These are phyloP conservation scores for Lordiphosa clarofinis DNA, from an alignment of 1,140 invertebrate genomes.

Conservation along the genomic window DNA sequence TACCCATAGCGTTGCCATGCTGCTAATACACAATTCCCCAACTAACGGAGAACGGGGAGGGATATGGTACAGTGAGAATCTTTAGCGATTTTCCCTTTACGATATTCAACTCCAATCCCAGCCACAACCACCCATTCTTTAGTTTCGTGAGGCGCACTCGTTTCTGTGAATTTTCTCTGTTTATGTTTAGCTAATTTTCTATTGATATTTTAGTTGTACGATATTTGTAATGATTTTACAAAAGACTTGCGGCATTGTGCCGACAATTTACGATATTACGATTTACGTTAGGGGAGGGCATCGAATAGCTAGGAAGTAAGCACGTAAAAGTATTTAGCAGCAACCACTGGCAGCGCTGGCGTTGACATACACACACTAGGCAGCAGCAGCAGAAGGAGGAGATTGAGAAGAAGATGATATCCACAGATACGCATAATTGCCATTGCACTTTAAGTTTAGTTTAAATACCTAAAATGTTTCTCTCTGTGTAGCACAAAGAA, in stretches of 20 bases:
- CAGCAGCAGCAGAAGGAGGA: slow-evolving; percentile 1
- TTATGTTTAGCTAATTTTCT: slow-evolving; percentile 65
- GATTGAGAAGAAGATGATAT: slow-evolving; percentile 41
- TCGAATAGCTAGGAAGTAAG: slow-evolving; percentile 40
- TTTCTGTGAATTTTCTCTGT: slow-evolving; percentile 45
- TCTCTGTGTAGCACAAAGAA: slow-evolving; percentile 29
- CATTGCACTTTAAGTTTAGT: slow-evolving; percentile 24
- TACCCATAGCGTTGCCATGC: slow-evolving; percentile 54
- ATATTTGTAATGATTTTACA: slow-evolving; percentile 69
- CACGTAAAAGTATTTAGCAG: slow-evolving; percentile 52
- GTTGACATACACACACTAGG: slow-evolving; percentile 45
- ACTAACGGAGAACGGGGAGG: no score
- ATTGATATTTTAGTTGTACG: slow-evolving; percentile 57
- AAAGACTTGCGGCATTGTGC: slow-evolving; percentile 67
- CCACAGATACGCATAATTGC: slow-evolving; percentile 59
- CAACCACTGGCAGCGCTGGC: slow-evolving; percentile 69
- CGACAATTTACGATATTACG: slow-evolving; percentile 47
- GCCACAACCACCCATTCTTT: slow-evolving; percentile 20
- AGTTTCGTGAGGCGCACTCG: slow-evolving; percentile 43
- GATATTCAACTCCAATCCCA: background rate
- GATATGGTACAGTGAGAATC: no score
- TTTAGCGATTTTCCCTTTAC: no score
- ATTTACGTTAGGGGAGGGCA: slow-evolving; percentile 20
- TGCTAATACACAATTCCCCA: slow-evolving; percentile 55
- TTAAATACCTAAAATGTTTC: slow-evolving; percentile 30